A percentile compares a stretch with the other conserved stretches of the same genome.
phyloP scores from a whole-genome alignment of 1,140 invertebrate species.

The Pogonognathellus flavescens region DNA sequence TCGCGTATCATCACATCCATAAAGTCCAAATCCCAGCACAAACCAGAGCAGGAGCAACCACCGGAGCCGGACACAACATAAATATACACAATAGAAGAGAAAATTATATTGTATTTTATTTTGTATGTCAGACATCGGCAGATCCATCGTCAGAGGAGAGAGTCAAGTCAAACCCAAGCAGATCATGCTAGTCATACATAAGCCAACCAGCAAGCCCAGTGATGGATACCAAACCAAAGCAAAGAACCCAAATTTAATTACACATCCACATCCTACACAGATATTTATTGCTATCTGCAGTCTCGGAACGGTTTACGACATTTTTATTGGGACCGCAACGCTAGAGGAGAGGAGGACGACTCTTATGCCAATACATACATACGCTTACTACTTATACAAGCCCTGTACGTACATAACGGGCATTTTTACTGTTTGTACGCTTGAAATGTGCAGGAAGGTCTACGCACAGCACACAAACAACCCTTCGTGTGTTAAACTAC shows the following conservation, averaged over 20 bases:
- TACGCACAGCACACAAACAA: too few relatives aligned
- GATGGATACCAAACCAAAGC: slow-evolving; percentile 18
- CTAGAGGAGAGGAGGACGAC: slow-evolving; percentile 25
- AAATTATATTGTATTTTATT: slow-evolving; percentile 21
- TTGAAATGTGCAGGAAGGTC: too few relatives aligned
- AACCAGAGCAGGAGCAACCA: neutral
- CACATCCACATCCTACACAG: slow-evolving; percentile 45
- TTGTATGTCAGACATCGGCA: slow-evolving; percentile 13
- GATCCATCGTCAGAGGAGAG: too few relatives aligned
- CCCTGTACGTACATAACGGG: too few relatives aligned
- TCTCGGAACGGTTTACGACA: slow-evolving; percentile 46
- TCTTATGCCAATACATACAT: neutral
- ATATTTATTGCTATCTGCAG: slow-evolving; percentile 48
- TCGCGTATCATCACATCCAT: slow-evolving; percentile 15
- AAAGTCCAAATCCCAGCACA: slow-evolving; percentile 15
- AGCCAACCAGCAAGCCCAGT: slow-evolving; percentile 8
- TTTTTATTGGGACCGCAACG: slow-evolving; percentile 49
- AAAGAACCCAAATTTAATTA: slow-evolving; percentile 42
- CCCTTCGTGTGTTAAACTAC: too few relatives aligned
- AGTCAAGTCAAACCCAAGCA: neutral
- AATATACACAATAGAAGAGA: slow-evolving; percentile 24
- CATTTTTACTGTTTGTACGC: too few relatives aligned
- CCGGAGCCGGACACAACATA: neutral
- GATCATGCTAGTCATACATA: neutral
- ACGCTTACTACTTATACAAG: neutral